Percentiles rank a stretch among this genome's conserved stretches.
These are phyloP conservation scores for Arenaria interpres DNA, from an alignment of 2,113 vertebrate genomes.

Conservation along the genomic window DNA sequence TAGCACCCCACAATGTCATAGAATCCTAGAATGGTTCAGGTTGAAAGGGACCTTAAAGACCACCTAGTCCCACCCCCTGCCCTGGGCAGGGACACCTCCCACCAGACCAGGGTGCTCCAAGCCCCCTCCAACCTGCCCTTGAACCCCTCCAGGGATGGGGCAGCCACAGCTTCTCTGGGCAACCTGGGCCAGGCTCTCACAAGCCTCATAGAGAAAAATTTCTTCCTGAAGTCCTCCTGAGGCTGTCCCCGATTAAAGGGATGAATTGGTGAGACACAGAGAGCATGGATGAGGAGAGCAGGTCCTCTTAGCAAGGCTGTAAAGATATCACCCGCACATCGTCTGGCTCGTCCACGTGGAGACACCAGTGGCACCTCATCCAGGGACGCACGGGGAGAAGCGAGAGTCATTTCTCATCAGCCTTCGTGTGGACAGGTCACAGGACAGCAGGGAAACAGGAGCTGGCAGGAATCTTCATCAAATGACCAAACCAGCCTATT, in stretches of 20 bases:
- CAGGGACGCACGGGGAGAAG: not conserved
- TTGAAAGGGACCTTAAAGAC: too few relatives aligned
- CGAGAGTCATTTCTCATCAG: conserved; percentile 49
- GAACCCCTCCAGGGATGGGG: not conserved
- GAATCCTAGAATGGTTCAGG: not conserved
- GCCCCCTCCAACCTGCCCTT: not conserved
- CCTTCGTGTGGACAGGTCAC: not conserved
- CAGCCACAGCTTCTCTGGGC: not conserved
- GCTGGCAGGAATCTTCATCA: conserved; percentile 54
- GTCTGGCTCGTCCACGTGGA: not conserved
- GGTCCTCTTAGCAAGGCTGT: not conserved
- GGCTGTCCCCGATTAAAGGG: not conserved
- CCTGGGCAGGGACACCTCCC: not conserved
- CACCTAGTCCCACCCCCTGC: not conserved
- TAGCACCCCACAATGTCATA: not conserved
- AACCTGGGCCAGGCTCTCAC: not conserved
- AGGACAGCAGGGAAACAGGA: conserved; percentile 51
- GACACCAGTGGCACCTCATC: not conserved
- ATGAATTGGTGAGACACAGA: not conserved
- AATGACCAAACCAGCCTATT: not conserved
- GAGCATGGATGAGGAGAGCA: rapidly evolving
- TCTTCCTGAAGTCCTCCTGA: not conserved
- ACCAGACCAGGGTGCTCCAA: not conserved
- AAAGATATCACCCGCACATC: not conserved
- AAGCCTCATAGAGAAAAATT: not conserved